These are phyloP conservation scores for Amazona vittata DNA, from an alignment of 2,113 vertebrate species.

Conservation along the genomic window DNA sequence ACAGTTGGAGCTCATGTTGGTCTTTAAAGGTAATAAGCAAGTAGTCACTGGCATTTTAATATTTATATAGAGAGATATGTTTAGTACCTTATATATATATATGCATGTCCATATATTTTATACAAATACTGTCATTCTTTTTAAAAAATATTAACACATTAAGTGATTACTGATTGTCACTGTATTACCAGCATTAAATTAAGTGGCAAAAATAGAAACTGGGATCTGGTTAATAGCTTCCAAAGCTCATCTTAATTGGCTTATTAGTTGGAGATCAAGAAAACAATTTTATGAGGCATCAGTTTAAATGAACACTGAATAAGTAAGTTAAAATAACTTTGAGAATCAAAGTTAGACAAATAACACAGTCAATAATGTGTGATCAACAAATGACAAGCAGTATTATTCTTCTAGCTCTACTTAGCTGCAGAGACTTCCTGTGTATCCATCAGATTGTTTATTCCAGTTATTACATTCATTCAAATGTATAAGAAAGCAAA, in stretches of 20 bases:
- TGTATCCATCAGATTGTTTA: constrained; percentile 35
- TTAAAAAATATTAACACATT: background rate
- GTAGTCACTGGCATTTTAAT: background rate
- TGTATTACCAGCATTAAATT: background rate
- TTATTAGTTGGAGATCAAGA: background rate
- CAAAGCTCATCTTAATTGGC: constrained; percentile 3
- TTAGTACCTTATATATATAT: background rate
- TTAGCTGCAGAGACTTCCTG: constrained; percentile 5
- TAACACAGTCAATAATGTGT: constrained; percentile 17
- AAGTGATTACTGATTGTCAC: background rate
- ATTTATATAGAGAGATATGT: background rate
- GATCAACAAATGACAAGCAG: background rate
- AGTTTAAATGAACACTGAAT: background rate
- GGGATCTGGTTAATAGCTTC: background rate
- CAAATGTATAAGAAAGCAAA: constrained; percentile 39
- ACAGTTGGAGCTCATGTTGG: background rate
- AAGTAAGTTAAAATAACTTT: background rate
- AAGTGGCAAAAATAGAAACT: constrained; percentile 7
- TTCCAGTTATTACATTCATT: constrained; percentile 56
- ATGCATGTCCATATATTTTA: background rate
- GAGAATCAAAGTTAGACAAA: constrained; percentile 28
- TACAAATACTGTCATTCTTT: background rate
- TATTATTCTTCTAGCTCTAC: background rate
- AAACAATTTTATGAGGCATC: background rate
- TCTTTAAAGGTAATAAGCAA: background rate